Evolutionary conservation across 2,113 vertebrate genomes (phyloP).

Genomic region (Tenebrosternarchus preto): DNA sequence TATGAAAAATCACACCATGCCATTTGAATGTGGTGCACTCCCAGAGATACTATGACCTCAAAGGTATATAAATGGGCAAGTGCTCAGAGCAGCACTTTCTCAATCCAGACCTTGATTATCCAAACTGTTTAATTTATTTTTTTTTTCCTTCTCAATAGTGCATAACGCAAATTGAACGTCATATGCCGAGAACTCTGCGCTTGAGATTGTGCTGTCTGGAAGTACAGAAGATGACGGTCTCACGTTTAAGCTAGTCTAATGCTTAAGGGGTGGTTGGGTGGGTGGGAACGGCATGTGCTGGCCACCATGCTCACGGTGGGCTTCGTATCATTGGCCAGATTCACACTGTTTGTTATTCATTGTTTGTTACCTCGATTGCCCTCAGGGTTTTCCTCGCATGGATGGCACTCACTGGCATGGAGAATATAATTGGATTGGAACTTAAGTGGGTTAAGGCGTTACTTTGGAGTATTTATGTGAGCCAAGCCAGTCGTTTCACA

Average conservation of each 20-base stretch:
- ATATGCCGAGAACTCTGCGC: not conserved
- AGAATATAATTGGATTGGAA: conserved; percentile 7
- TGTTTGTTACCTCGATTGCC: not conserved
- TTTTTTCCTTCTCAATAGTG: not conserved
- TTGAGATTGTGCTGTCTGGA: not conserved
- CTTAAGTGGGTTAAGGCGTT: conserved; percentile 9
- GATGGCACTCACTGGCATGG: not conserved
- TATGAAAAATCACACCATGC: conserved; percentile 53
- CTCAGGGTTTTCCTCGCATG: conserved; percentile 5
- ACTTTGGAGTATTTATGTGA: conserved; percentile 14
- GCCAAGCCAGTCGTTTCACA: conserved; percentile 3
- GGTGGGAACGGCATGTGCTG: not conserved
- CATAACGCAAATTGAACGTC: not conserved
- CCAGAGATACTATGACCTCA: conserved; percentile 51
- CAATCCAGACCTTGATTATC: conserved; percentile 40
- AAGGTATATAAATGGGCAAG: conserved; percentile 35
- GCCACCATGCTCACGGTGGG: not conserved
- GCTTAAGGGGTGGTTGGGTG: not conserved
- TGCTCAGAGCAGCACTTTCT: conserved; percentile 55
- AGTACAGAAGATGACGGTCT: not conserved
- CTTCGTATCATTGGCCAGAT: not conserved
- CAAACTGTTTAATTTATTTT: not conserved
- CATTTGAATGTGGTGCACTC: conserved; percentile 54
- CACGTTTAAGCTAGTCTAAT: not conserved
- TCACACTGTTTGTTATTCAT: not conserved